A percentile compares a stretch with the other conserved stretches of the same genome.
phyloP scores from a whole-genome alignment of 1,140 invertebrate species.

The Listronotus oregonensis region DNA sequence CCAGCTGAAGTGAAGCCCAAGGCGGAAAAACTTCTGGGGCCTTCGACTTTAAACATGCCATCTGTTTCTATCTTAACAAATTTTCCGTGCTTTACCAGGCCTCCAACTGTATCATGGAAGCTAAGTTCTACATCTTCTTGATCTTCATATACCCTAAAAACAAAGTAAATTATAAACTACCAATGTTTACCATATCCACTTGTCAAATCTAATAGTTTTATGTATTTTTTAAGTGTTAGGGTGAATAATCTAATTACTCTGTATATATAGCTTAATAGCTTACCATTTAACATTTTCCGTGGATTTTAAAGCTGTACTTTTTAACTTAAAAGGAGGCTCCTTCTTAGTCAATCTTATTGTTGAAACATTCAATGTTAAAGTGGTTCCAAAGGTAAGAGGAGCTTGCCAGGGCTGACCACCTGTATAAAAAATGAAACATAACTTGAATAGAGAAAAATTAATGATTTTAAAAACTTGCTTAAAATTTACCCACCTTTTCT shows the following conservation, averaged over 20 bases:
- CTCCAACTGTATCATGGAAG: slow-evolving; percentile 27
- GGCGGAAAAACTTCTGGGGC: slow-evolving; percentile 33
- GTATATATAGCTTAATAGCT: too few relatives aligned
- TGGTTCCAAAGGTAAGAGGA: slow-evolving; percentile 31
- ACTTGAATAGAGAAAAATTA: too few relatives aligned
- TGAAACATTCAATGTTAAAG: slow-evolving; percentile 26
- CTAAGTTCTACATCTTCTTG: slow-evolving; percentile 32
- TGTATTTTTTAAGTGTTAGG: not conserved
- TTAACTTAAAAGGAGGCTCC: slow-evolving; percentile 27
- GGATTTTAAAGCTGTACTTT: slow-evolving; percentile 3
- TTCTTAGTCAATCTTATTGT: slow-evolving; percentile 35
- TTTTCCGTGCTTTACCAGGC: slow-evolving; percentile 36
- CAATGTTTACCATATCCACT: not conserved
- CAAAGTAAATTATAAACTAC: not conserved
- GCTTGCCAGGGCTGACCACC: slow-evolving; percentile 39
- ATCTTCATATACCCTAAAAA: slow-evolving; percentile 34
- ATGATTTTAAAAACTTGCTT: too few relatives aligned
- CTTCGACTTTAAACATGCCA: slow-evolving; percentile 37
- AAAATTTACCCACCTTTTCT: slow-evolving; percentile 7
- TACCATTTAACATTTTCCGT: slow-evolving; percentile 6
- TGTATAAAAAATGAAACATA: not conserved
- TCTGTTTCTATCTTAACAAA: slow-evolving; percentile 37
- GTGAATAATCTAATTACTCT: too few relatives aligned
- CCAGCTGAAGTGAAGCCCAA: slow-evolving; percentile 29
- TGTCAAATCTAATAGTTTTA: not conserved